A percentile compares a stretch with the other conserved stretches of the same genome.
Evolutionary conservation across 2,797 vertebrate species (phyloP).

Genomic region (Gymnodraco acuticeps): DNA sequence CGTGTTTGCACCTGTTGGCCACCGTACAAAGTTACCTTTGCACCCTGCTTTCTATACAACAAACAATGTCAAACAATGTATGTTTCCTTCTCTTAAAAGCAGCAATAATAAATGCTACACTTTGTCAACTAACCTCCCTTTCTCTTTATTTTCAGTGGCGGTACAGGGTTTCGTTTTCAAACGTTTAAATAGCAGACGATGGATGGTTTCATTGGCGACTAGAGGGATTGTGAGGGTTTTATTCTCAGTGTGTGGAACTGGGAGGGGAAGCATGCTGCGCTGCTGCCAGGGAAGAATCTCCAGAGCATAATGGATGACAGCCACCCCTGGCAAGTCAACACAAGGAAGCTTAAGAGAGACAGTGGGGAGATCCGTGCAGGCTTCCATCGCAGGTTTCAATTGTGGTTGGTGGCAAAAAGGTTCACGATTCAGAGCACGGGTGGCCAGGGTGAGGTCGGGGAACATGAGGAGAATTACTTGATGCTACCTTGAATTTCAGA

Average conservation of each 20-base stretch:
- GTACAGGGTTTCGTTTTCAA: constrained; percentile 17
- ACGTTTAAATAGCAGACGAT: constrained; percentile 49
- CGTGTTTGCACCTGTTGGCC: too few species aligned
- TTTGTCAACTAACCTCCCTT: constrained; percentile 2
- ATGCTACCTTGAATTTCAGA: background rate
- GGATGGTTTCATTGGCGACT: constrained; percentile 41
- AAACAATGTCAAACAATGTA: background rate
- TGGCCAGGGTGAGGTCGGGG: constrained; percentile 17
- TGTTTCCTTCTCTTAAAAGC: background rate
- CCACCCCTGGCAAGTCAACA: constrained; percentile 51
- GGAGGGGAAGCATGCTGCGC: constrained; percentile 32
- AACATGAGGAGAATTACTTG: background rate
- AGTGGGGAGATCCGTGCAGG: constrained; percentile 23
- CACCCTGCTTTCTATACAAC: background rate
- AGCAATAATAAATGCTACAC: background rate
- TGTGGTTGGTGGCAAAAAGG: constrained; percentile 14
- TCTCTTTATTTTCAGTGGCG: background rate
- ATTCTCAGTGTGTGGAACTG: constrained; percentile 54
- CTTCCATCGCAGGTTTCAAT: constrained; percentile 22
- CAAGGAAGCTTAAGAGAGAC: constrained; percentile 44
- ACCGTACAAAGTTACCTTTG: too few species aligned
- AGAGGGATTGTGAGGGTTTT: constrained; percentile 49
- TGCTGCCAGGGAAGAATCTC: constrained; percentile 45
- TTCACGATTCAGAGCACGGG: background rate
- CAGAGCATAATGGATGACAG: constrained; percentile 56